Evolutionary conservation across 2,797 vertebrate genomes (phyloP).

Genomic region (Zenarchopterus dispar): DNA sequence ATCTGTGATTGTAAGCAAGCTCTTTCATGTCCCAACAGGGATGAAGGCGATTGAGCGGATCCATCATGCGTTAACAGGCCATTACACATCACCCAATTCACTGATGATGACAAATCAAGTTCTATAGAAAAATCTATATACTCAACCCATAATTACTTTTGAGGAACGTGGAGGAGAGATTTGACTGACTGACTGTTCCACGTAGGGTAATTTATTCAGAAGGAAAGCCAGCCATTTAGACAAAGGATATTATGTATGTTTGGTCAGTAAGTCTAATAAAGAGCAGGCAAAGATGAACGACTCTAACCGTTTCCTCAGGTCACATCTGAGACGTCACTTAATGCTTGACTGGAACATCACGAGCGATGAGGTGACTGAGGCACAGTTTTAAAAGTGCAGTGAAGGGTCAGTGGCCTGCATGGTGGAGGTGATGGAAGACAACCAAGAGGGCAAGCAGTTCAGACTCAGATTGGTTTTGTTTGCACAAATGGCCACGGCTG

Average conservation of each 20-base stretch:
- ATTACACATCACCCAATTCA: slow-evolving; percentile 71
- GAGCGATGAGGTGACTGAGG: slow-evolving; percentile 59
- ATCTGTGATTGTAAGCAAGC: slow-evolving; percentile 75
- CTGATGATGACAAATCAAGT: slow-evolving; percentile 74
- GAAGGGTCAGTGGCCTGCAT: slow-evolving; percentile 57
- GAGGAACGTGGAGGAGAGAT: slow-evolving; percentile 52
- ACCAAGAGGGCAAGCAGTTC: slow-evolving; percentile 51
- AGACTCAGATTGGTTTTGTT: slow-evolving; percentile 48
- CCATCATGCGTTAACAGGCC: slow-evolving; percentile 72
- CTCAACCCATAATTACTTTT: slow-evolving; percentile 74
- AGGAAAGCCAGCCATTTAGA: slow-evolving; percentile 41
- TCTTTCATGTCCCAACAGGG: slow-evolving; percentile 67
- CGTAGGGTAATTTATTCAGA: slow-evolving; percentile 41
- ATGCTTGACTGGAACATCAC: slow-evolving; percentile 48
- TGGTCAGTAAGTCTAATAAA: slow-evolving; percentile 49
- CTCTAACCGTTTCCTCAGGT: slow-evolving; percentile 44
- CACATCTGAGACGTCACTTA: slow-evolving; percentile 37
- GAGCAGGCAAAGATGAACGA: slow-evolving; percentile 18
- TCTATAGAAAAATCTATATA: slow-evolving; percentile 75
- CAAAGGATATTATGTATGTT: slow-evolving; percentile 35
- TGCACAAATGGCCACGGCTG: slow-evolving; percentile 46
- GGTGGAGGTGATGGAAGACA: slow-evolving; percentile 60
- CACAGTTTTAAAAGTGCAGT: slow-evolving; percentile 67
- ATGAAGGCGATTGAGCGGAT: slow-evolving; percentile 63
- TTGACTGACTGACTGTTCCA: slow-evolving; percentile 59